Base-by-base conservation (phyloP, 1,140 invertebrate species). In the Marisa cornuarietis region DNA sequence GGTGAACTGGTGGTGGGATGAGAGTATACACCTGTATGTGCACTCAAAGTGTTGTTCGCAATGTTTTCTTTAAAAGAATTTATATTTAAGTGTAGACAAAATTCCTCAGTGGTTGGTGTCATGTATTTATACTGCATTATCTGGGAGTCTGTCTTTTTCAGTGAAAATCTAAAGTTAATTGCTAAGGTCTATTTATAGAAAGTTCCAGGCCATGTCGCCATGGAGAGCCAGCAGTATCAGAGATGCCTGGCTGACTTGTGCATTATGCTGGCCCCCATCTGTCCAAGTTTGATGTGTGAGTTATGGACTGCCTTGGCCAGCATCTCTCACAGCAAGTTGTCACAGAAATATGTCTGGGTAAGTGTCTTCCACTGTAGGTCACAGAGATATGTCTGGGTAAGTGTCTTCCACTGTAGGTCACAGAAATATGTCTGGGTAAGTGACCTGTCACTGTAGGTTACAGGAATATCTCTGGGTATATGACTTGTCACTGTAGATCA, bases 251-350 rank as follows among this genome's bases (percentile, higher is more conserved):
- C 94, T 24, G 90, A 92, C 20, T 93, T 96, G 85, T 93, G 98
- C 71, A 95, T 98, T 78, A 95, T 97, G 93, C 85, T 98, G 8
- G 93, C 95, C 8, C 96, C 97, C 0, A 92, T 98, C 82, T 94
- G 95, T 10, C 97, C 97, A 14, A 95, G 97, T 90, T 98, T 98
- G 90, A 94, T 96, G 16, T 96, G 95, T 1, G 96, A 98, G 91
- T 91, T 98, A 54, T 99, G 97, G 97, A 91, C 93, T 54, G 95
- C 94, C 58, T 94, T 97, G 86, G 88, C 93, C 26, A 92, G 92
- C 2, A 80, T 83, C 42, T 81, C 82, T n/a, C 63, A 62, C 20
- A 71, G 83, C 52, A 26, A 76, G n/a, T 66, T 68, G 14, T 72
- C 77, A 71, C n/a, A 65, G 16, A 18, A 54, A 61, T 83, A 81